A percentile compares a stretch with the other conserved stretches of the same genome.
Evolutionary conservation across 2,797 vertebrate species (phyloP).

Genomic region (Malurus splendens): DNA sequence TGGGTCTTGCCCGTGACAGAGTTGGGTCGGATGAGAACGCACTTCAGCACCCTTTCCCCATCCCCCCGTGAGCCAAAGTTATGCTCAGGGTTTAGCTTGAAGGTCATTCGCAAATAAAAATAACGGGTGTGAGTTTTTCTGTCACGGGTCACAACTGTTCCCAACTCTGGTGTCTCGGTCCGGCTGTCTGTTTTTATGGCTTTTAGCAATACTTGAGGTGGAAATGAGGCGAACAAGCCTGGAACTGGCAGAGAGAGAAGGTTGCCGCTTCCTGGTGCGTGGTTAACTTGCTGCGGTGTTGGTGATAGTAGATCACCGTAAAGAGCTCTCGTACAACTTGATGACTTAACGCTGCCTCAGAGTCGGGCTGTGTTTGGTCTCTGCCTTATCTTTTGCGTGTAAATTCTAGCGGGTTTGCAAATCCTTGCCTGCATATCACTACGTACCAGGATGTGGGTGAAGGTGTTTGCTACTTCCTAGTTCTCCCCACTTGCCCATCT

Average conservation of each 20-base stretch:
- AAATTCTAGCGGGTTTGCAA: not conserved
- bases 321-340: not conserved
- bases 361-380: not conserved
- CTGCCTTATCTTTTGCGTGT: not conserved
- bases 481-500: rapidly evolving
- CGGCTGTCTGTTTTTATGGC: not conserved
- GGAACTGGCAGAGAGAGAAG: not conserved
- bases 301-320: not conserved
- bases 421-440: not conserved
- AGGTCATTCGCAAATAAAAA: slow-evolving; percentile 37
- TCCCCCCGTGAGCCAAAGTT: not conserved
- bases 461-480: not conserved
- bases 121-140: slow-evolving; percentile 16
- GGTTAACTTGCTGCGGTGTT: not conserved
- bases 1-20: not conserved
- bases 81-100: not conserved
- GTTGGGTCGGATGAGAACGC: not conserved
- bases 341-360: not conserved
- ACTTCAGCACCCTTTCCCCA: not conserved
- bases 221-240: not conserved
- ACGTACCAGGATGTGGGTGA: not conserved
- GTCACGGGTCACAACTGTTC: not conserved
- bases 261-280: not conserved
- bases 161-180: not conserved
- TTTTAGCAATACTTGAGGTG: not conserved